Base-by-base conservation (phyloP, 2,888 invertebrate genomes). In the Cosmopolites sordidus region DNA sequence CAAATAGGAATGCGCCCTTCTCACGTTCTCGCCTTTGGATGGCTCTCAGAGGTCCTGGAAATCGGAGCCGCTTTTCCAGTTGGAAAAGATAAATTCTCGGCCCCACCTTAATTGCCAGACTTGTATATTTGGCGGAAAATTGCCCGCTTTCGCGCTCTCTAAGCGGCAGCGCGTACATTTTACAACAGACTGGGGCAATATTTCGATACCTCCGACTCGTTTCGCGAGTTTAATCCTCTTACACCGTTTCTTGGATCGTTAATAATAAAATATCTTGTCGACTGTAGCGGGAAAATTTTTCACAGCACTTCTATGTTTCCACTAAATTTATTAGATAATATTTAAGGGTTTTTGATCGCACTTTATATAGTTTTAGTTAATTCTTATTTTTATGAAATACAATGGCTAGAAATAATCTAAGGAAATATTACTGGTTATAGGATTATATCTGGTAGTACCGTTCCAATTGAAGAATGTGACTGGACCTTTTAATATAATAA, bases 41-140 rank as follows among this genome's bases (percentile, higher is more conserved):
- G 49, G 17, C 16, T 38, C 43, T 43, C 18, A 5, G 15, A 37
- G 37, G 38, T 43, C 49, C 15, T 18, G 43, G n/a, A 41, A 42
- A 49, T 43, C 33, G 18, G 5, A 27, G 29, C 30, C 11, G 33
- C 29, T 43, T 37, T 16, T 12, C 43, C 2, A 16, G 2, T 16
- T 43, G 38, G 41, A 43, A 43, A 49, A 49, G 15, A 43, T 49
- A 49, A 16, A 49, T 49, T 43, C 16, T 15, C 42, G 33, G 33
- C 37, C 42, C 16, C 18, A 41, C 42, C 42, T 16, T 51, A 51
- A 51, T 51, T 47, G 51, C 40, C 18, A 38, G 47, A 47, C 46
- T 51, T 51, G 39, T 51, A 42, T 47, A 51, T 51, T 42, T 18
- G 51, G 43, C 37, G 44, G 43, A 50, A 50, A 50, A 50, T 43